phyloP scores from a whole-genome alignment of 2,113 vertebrate genomes.

The Bubo bubo region DNA sequence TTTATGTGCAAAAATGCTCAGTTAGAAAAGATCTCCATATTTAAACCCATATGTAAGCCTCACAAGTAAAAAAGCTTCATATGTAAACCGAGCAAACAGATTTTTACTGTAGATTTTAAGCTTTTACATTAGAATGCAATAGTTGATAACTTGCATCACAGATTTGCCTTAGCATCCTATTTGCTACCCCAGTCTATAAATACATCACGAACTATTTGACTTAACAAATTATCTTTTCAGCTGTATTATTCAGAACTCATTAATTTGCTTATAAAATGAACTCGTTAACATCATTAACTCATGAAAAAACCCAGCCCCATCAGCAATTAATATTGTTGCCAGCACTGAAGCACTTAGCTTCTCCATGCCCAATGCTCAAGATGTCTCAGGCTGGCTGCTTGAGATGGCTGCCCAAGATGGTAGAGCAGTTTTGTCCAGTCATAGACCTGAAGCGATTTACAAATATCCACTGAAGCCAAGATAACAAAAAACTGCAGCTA shows the following conservation, averaged over 20 bases:
- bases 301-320: background rate
- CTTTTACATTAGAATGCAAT: background rate
- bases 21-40: background rate
- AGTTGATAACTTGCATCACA: background rate
- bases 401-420: background rate
- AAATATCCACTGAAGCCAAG: background rate
- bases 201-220: background rate
- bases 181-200: background rate
- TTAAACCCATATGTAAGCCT: background rate
- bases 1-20: background rate
- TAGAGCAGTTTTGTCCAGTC: background rate
- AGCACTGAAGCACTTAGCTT: background rate
- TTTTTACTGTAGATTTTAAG: background rate
- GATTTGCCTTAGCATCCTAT: background rate
- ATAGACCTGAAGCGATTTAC: background rate
- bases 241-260: background rate
- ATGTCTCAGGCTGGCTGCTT: background rate
- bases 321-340: background rate
- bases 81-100: background rate
- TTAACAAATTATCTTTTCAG: background rate
- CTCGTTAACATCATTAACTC: background rate
- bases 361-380: background rate
- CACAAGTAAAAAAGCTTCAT: background rate
- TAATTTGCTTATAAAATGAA: background rate
- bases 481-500: background rate